Evolutionary conservation across 2,113 vertebrate species (phyloP), one percentile per base, ranked within the genome.

Genomic region (Eleginops maclovinus): DNA sequence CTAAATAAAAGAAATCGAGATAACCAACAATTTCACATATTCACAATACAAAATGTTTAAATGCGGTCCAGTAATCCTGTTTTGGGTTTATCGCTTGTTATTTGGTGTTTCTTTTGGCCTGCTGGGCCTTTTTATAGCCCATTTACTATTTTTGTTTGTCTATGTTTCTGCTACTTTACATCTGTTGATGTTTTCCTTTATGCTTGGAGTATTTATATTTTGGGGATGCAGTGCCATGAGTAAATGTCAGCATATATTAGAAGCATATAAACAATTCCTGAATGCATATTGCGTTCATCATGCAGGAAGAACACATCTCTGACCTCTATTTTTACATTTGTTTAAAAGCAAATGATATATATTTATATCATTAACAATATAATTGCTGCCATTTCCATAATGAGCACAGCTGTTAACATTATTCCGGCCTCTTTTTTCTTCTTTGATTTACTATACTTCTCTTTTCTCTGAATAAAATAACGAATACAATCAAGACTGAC

Each of bases 161-260:
- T 4, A 1, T 44, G 16, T 44, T 44, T 19, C 15, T 93, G 84
- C 95, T 94, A 96, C n/a, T n/a, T n/a, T n/a, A n/a, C n/a, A n/a
- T n/a, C n/a, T n/a, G n/a, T n/a, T n/a, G n/a, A n/a, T n/a, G n/a
- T 36, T 36, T 36, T 36, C 31, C 31, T 8, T 36, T 36, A 36
- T 8, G 6, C 31, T 36, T 36, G 4, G 10, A 26, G 11, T 7
- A 2, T n/a, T 24, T 9, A 50, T 21, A 19, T 44, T 12, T 44
- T 8, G 7, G 31, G 7, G 31, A 8, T 36, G 11, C 51, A 53
- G 21, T 51, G 12, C 13, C 51, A 53, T 24, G 2, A 4, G 13
- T 24, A 13, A 55, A 26, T 15, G 26, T 56, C 55, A 31, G 26
- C 16, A 31, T 31, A 9, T 15, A 55, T 5, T 1, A 17, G 3